Evolutionary conservation across 2,113 vertebrate species (phyloP).

Genomic region (Melanerpes formicivorus): DNA sequence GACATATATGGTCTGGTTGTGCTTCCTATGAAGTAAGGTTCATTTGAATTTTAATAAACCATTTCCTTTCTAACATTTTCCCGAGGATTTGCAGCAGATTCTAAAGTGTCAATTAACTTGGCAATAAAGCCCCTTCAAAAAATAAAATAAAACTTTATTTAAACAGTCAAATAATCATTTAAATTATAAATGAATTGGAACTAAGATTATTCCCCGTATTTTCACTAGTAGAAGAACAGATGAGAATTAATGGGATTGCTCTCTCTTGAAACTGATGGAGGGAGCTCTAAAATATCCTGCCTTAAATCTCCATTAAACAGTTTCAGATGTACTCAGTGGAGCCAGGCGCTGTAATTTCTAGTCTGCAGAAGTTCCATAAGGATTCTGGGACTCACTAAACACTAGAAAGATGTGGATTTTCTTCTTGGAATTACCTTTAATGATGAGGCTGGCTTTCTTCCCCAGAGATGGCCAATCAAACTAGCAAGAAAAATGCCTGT

Average conservation of each 20-base stretch:
- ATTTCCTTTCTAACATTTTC: conserved; percentile 45
- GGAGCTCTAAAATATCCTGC: conserved; percentile 18
- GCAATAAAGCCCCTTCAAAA: conserved; percentile 34
- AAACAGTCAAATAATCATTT: conserved; percentile 56
- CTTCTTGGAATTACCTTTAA: conserved; percentile 39
- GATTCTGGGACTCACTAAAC: conserved; percentile 21
- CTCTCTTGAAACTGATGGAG: conserved; percentile 22
- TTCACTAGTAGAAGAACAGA: conserved; percentile 2
- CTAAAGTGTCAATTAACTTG: conserved; percentile 53
- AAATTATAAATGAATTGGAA: conserved; percentile 59
- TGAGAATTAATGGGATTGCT: conserved; percentile 40
- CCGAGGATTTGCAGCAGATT: not conserved
- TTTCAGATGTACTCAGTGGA: conserved; percentile 28
- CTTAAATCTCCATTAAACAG: conserved; percentile 41
- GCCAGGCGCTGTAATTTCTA: conserved; percentile 18
- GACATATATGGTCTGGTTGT: not conserved
- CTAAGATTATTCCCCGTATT: conserved; percentile 32
- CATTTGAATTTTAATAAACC: conserved; percentile 46
- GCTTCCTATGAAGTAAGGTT: not conserved
- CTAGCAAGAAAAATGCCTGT: conserved; percentile 5
- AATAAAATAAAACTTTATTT: conserved; percentile 56
- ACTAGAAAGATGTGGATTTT: conserved; percentile 21
- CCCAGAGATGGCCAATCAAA: conserved; percentile 18
- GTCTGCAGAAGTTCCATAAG: conserved; percentile 37
- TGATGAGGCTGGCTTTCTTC: conserved; percentile 32